Evolutionary conservation across 2,888 invertebrate genomes (phyloP).

Genomic region (Thymelicus lineola): DNA sequence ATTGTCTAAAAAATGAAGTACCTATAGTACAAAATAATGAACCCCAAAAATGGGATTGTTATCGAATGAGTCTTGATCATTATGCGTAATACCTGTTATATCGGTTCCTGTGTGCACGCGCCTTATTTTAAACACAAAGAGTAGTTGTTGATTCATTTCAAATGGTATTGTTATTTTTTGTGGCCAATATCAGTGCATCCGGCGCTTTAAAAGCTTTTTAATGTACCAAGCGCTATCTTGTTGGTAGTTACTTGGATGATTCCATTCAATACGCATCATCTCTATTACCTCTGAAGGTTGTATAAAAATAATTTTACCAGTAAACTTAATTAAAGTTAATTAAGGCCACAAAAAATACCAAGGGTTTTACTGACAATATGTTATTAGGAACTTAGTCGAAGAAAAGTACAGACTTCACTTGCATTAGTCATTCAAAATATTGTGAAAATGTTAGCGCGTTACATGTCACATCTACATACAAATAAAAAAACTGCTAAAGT

Average conservation of each 20-base stretch:
- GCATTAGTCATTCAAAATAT: no score
- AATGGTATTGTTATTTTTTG: conserved; percentile 30
- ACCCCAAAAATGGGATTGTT: no score
- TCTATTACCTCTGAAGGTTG: background rate
- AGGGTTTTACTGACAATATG: no score
- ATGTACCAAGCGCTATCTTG: conserved; percentile 19
- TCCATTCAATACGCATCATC: background rate
- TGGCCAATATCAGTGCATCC: conserved; percentile 8
- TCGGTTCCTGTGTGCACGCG: background rate
- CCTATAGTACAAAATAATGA: no score
- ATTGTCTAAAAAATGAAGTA: no score
- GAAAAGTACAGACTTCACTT: no score
- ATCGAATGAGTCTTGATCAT: background rate
- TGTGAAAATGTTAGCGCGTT: no score
- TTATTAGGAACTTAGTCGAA: no score
- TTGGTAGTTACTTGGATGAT: conserved; percentile 11
- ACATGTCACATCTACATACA: no score
- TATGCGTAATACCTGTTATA: background rate
- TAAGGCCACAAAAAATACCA: no score
- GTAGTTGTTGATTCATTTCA: conserved; percentile 18
- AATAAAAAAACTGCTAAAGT: no score
- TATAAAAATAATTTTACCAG: background rate
- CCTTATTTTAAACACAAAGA: background rate
- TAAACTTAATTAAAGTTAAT: background rate
- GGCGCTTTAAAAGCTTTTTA: conserved; percentile 23